A percentile compares a stretch with the other conserved stretches of the same genome.
Evolutionary conservation across 2,113 vertebrate genomes (phyloP).

Genomic region (Ctenodactylus gundi): DNA sequence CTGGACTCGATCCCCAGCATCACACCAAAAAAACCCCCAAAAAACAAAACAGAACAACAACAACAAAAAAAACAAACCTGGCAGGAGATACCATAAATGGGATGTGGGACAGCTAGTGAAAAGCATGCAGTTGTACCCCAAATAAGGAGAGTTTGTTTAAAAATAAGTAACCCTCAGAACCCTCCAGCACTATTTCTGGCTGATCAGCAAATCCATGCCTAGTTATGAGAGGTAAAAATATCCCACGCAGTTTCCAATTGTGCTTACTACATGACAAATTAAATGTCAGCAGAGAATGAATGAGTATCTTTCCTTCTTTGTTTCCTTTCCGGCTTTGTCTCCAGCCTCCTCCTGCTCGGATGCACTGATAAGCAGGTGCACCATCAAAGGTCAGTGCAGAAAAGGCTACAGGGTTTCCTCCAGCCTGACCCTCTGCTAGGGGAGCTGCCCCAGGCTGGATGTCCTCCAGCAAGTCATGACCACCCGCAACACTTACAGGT

Average conservation of each 20-base stretch:
- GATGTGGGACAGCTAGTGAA: not conserved
- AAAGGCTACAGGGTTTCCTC: not conserved
- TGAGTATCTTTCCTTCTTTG: constrained; percentile 4
- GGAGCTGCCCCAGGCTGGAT: constrained; percentile 2
- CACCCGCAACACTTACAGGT: constrained; percentile 92
- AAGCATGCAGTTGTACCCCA: not conserved
- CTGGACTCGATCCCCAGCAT: no score
- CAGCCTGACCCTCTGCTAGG: not conserved
- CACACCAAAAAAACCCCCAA: no score
- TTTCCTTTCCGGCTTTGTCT: not conserved
- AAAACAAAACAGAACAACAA: no score
- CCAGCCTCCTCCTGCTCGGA: constrained; percentile 38
- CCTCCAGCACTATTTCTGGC: constrained; percentile 49
- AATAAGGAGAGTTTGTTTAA: not conserved
- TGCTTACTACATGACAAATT: constrained; percentile 61
- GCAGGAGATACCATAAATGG: not conserved
- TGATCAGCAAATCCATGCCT: constrained; percentile 44
- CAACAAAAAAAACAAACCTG: no score
- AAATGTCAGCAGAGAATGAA: constrained; percentile 70
- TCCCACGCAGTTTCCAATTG: constrained; percentile 32
- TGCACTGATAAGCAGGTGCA: constrained; percentile 15
- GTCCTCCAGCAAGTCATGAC: constrained; percentile 24
- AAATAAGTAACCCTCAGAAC: not conserved
- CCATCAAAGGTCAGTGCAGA: constrained; percentile 11
- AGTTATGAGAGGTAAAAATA: constrained; percentile 59